These are phyloP conservation scores for Rhamnusium bicolor DNA, from an alignment of 2,888 invertebrate species.

Conservation along the genomic window DNA sequence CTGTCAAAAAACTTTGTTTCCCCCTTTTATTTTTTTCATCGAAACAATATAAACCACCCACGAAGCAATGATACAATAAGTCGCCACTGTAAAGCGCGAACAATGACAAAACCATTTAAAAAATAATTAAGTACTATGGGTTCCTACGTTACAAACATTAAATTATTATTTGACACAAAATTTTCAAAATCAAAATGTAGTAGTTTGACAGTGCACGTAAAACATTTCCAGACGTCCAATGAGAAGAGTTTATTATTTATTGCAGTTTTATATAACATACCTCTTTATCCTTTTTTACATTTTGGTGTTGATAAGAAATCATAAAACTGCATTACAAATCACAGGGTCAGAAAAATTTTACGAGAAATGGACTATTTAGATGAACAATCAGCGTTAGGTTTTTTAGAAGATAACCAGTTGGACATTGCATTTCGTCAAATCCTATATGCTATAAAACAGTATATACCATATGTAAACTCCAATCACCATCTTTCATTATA, in stretches of 20 bases:
- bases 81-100: too few species aligned
- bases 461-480: slow-evolving; percentile 56
- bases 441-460: slow-evolving; percentile 54
- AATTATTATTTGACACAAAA: slow-evolving; percentile 15
- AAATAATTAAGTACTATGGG: not conserved
- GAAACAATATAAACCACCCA: too few species aligned
- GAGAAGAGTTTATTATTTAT: slow-evolving; percentile 22
- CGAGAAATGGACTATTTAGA: slow-evolving; percentile 10
- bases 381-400: not conserved
- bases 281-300: slow-evolving; percentile 4
- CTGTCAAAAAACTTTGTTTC: too few species aligned
- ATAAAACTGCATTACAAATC: not conserved
- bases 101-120: too few species aligned
- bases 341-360: not conserved
- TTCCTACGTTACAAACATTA: slow-evolving; percentile 5
- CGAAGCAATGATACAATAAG: too few species aligned
- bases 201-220: slow-evolving; percentile 21
- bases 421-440: slow-evolving; percentile 59
- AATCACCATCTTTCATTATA: slow-evolving; percentile 53
- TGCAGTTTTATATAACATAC: slow-evolving; percentile 16
- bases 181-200: slow-evolving; percentile 32
- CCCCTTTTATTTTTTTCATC: too few species aligned
- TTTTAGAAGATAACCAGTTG: slow-evolving; percentile 36
- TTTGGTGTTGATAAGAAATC: not conserved
- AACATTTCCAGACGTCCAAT: slow-evolving; percentile 14